phyloP scores from a whole-genome alignment of 2,113 vertebrate species.

The Phocoena phocoena region DNA sequence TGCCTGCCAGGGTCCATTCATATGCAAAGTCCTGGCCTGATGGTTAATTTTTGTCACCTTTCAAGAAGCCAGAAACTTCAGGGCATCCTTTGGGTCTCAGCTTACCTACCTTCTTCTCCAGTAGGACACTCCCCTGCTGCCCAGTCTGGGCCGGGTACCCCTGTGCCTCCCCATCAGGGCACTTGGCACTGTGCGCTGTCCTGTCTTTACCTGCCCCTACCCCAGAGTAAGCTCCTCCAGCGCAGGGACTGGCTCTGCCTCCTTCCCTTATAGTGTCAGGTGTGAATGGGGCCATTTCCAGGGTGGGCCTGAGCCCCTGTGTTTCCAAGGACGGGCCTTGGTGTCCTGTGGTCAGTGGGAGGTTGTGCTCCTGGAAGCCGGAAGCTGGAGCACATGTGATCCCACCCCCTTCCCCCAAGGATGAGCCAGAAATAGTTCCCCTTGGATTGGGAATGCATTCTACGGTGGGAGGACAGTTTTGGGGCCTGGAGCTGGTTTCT shows the following conservation, averaged over 20 bases:
- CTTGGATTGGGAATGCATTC: neutral
- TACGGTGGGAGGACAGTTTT: neutral
- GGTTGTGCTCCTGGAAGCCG: neutral
- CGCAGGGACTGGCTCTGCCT: neutral
- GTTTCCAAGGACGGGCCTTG: neutral
- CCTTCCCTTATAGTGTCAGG: neutral
- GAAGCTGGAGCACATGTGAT: constrained; percentile 12
- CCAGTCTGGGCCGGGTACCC: neutral
- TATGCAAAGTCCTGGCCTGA: neutral
- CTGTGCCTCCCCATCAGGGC: neutral
- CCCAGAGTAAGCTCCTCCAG: neutral
- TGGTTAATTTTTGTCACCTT: neutral
- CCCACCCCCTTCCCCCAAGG: constrained; percentile 31
- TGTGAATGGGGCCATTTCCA: neutral
- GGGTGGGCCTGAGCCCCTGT: neutral
- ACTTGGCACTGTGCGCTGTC: neutral
- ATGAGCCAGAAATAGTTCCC: constrained; percentile 61
- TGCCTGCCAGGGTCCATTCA: neutral
- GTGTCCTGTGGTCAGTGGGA: constrained; percentile 4
- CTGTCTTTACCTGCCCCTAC: neutral
- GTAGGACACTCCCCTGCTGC: neutral
- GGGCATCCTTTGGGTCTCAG: neutral
- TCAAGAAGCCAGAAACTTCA: neutral
- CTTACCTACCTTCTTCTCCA: neutral
- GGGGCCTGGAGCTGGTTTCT: constrained; percentile 26